These are phyloP conservation scores for Chironomus tentans DNA, from an alignment of 2,888 invertebrate genomes.

Conservation along the genomic window DNA sequence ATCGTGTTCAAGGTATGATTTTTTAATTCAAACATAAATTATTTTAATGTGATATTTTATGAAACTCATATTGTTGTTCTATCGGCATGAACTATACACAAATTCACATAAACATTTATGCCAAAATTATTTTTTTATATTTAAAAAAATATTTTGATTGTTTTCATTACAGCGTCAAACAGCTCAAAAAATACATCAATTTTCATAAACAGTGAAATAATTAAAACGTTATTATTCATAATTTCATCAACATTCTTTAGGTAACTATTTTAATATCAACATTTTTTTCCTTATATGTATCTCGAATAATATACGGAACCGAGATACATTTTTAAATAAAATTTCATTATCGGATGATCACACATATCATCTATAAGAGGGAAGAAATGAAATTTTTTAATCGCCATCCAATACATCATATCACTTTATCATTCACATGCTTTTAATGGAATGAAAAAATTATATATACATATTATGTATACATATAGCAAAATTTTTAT, in stretches of 20 bases:
- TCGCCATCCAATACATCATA: background rate
- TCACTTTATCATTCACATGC: background rate
- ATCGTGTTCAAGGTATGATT: slow-evolving; percentile 58
- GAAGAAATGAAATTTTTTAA: background rate
- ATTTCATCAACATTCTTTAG: slow-evolving; percentile 16
- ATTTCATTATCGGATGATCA: too few relatives aligned
- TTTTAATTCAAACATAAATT: too few relatives aligned
- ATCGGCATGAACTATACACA: too few relatives aligned
- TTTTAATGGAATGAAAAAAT: background rate
- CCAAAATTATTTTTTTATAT: background rate
- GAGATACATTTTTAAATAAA: too few relatives aligned
- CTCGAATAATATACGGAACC: too few relatives aligned
- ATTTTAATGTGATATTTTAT: too few relatives aligned
- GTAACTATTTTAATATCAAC: slow-evolving; percentile 23
- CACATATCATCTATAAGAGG: background rate
- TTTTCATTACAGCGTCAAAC: slow-evolving; percentile 12
- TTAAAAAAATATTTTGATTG: background rate
- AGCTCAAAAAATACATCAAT: slow-evolving; percentile 13
- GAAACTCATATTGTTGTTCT: too few relatives aligned
- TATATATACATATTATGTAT: background rate
- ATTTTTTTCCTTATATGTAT: background rate
- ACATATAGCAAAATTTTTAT: background rate
- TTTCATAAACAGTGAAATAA: slow-evolving; percentile 10
- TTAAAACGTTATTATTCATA: slow-evolving; percentile 12
- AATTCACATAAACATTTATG: too few relatives aligned